phyloP scores from a whole-genome alignment of 2,113 vertebrate genomes.

The Dunckerocampus dactyliophorus region DNA sequence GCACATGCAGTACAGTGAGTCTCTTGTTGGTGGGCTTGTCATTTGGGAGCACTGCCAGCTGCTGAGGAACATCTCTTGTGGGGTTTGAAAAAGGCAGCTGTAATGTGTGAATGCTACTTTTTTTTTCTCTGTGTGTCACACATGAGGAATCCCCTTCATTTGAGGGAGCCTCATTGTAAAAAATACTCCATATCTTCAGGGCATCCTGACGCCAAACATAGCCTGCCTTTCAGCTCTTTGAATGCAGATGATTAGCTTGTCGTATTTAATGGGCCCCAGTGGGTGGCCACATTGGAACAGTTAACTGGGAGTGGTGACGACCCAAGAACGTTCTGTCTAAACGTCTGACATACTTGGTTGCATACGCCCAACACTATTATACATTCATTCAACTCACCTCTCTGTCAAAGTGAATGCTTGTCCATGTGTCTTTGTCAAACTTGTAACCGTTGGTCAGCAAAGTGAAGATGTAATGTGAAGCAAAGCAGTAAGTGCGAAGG shows the following conservation, averaged over 20 bases:
- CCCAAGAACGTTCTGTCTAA: neutral
- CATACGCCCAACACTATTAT: neutral
- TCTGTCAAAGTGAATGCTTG: slow-evolving; percentile 79
- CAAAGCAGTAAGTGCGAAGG: slow-evolving; percentile 84
- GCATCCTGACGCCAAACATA: slow-evolving; percentile 6
- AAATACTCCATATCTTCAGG: slow-evolving; percentile 5
- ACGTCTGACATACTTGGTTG: neutral
- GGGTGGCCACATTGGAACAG: slow-evolving; percentile 24
- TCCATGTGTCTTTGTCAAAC: slow-evolving; percentile 82
- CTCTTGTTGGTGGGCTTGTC: slow-evolving; percentile 26
- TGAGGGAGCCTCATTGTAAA: slow-evolving; percentile 44
- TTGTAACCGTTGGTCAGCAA: slow-evolving; percentile 84
- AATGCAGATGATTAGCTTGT: slow-evolving; percentile 21
- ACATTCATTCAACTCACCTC: slow-evolving; percentile 66
- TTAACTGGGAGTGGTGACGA: neutral
- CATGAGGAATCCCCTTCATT: slow-evolving; percentile 35
- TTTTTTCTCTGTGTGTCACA: slow-evolving; percentile 25
- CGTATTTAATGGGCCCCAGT: slow-evolving; percentile 2
- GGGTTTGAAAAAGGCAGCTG: slow-evolving; percentile 23
- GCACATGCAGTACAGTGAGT: slow-evolving; percentile 25
- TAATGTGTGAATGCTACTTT: slow-evolving; percentile 11
- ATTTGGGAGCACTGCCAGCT: slow-evolving; percentile 7
- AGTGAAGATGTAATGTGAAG: slow-evolving; percentile 81
- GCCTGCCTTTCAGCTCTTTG: slow-evolving; percentile 21
- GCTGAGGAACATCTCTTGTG: slow-evolving; percentile 9